Evolutionary conservation across 2,888 invertebrate species (phyloP), one percentile per base, ranked within the genome.

Genomic region (Eledona agricola): DNA sequence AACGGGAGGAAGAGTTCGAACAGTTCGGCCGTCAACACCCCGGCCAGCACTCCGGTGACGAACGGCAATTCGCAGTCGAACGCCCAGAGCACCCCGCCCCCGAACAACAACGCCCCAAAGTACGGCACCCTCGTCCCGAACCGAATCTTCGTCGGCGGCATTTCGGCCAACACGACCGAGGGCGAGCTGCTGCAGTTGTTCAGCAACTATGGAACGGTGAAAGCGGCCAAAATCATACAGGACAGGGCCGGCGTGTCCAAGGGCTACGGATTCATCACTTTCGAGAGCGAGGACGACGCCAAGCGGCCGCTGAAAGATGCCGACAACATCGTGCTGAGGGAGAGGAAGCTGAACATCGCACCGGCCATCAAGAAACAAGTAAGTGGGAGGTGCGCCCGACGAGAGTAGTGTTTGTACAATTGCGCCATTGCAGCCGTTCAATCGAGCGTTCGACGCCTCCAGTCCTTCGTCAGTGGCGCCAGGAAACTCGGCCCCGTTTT

Each of bases 81-180:
- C 15, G 59, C 68, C 17, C 73, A 74, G 56, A 71, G 70, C 42
- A 71, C 72, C 31, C 72, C 76, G 20, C 74, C 72, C 2, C 71
- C 68, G 4, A 72, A 71, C 45, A 77, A 76, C 59, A 79, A 78
- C 66, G 79, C 79, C 23, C 80, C 80, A 1, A 81, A 80, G 68
- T 80, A 78, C 69, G 84, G 87, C 59, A 95, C 94, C 17, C 82
- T 95, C 55, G 93, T 96, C 67, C 96, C 96, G 53, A 96, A 96
- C 77, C 81, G 96, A 67, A 92, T 97, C 70, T 97, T 97, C 77
- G 96, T 97, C 38, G 96, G 97, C 50, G 97, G 96, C 12, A 96
- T 97, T 70, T 90, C 95, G 47, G 85, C 93, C 67, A 93, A 90
- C 70, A 96, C 96, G 29, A 93, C 94, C 34, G 96, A 96, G 78